Percentiles rank a stretch among this genome's conserved stretches.
Conservation (phyloP, 2,113 vertebrate genomes). For the Phalacrocorax pelagicus region DNA sequence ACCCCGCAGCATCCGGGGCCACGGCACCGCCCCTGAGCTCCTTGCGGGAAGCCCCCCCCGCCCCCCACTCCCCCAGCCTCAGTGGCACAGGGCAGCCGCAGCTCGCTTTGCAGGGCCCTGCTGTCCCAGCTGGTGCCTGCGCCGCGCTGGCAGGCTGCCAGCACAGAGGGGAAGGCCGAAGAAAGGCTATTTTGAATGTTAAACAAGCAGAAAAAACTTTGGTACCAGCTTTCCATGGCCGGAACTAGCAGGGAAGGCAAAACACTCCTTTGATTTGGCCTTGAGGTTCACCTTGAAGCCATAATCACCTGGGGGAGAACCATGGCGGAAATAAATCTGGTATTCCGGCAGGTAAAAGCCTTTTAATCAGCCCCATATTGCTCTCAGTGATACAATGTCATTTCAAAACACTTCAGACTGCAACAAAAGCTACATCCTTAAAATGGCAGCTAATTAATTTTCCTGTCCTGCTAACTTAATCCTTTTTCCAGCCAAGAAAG, state of each 20-base stretch:
- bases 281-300: conserved; percentile 37
- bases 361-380: neutral
- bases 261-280: neutral
- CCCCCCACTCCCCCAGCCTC: neutral
- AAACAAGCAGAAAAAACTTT: neutral
- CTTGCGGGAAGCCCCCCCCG: neutral
- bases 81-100: neutral
- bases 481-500: conserved; percentile 45
- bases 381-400: neutral
- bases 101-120: neutral
- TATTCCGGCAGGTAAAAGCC: neutral
- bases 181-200: neutral
- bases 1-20: fast-evolving
- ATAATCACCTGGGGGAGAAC: neutral
- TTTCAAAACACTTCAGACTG: neutral
- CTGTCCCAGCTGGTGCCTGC: neutral
- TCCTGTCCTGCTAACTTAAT: conserved; percentile 45
- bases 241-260: neutral
- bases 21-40: fast-evolving
- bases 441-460: conserved; percentile 57
- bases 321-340: neutral
- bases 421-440: conserved; percentile 9
- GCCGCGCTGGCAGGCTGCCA: neutral
- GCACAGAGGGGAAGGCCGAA: neutral
- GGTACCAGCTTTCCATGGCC: neutral